Conservation (phyloP, 2,113 vertebrate species). For the Emydocephalus ijimae region DNA sequence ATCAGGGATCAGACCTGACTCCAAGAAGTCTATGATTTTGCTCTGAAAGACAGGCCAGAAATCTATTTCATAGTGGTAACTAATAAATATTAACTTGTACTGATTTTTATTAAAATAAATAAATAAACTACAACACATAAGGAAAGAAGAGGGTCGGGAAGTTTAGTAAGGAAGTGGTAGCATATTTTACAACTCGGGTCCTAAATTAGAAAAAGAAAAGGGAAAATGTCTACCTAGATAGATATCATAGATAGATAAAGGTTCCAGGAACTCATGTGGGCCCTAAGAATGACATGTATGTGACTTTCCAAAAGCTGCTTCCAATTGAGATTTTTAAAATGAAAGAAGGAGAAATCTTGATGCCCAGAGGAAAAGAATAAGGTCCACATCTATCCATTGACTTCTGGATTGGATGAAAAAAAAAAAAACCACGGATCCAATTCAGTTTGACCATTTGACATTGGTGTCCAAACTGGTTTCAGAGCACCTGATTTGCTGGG, state of each 20-base stretch:
- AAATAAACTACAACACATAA: neutral
- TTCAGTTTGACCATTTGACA: neutral
- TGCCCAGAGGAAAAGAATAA: neutral
- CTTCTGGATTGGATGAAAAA: neutral
- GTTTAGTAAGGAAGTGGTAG: neutral
- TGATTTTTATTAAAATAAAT: neutral
- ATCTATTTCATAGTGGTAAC: neutral
- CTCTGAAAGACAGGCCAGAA: neutral
- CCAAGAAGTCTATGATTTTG: neutral
- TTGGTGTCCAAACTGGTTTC: neutral
- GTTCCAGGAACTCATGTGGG: neutral
- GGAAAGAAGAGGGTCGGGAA: neutral
- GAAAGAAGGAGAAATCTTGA: neutral
- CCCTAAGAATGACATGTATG: neutral
- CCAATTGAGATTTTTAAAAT: neutral
- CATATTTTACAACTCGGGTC: neutral
- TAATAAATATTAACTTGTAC: neutral
- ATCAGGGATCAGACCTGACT: neutral
- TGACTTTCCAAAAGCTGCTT: neutral
- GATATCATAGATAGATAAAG: neutral
- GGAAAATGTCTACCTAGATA: neutral
- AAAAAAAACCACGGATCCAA: neutral
- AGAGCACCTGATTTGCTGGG: neutral
- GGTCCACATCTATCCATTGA: neutral
- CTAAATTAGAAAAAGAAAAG: neutral